Percentiles rank a stretch among this genome's conserved stretches.
Evolutionary conservation across 2,888 invertebrate species (phyloP).

Genomic region (Amphipyra berbera): DNA sequence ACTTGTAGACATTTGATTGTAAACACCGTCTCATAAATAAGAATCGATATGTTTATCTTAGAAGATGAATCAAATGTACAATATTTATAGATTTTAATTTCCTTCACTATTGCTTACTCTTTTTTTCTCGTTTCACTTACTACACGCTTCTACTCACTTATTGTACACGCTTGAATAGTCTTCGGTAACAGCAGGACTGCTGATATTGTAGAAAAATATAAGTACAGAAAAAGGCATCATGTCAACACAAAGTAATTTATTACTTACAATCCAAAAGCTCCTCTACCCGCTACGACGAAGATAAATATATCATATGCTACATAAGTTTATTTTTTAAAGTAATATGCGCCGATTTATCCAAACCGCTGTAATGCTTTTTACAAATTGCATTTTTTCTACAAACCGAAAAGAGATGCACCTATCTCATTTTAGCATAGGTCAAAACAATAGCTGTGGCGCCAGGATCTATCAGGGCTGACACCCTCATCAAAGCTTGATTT

Average conservation of each 20-base stretch:
- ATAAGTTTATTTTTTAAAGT: constrained; percentile 35
- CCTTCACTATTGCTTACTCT: no score
- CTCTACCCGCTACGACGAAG: background rate
- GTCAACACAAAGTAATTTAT: constrained; percentile 3
- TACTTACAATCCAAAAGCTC: background rate
- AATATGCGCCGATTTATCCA: constrained; percentile 40
- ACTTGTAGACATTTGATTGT: no score
- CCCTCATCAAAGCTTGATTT: background rate
- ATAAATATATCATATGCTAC: constrained; percentile 14
- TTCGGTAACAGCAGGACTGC: no score
- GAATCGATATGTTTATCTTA: no score
- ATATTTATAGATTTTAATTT: no score
- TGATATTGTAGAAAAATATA: no score
- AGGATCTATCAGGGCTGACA: constrained; percentile 42
- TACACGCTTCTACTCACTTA: no score
- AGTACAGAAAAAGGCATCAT: background rate
- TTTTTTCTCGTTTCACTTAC: no score
- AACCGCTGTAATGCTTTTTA: constrained; percentile 30
- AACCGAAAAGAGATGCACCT: constrained; percentile 41
- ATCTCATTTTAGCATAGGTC: constrained; percentile 45
- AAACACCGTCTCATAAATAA: no score
- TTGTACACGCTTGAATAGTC: no score
- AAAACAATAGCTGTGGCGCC: constrained; percentile 49
- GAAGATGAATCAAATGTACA: no score
- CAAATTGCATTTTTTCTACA: constrained; percentile 41